These are phyloP conservation scores for Malurus melanocephalus DNA, from an alignment of 2,113 vertebrate species.

Conservation along the genomic window DNA sequence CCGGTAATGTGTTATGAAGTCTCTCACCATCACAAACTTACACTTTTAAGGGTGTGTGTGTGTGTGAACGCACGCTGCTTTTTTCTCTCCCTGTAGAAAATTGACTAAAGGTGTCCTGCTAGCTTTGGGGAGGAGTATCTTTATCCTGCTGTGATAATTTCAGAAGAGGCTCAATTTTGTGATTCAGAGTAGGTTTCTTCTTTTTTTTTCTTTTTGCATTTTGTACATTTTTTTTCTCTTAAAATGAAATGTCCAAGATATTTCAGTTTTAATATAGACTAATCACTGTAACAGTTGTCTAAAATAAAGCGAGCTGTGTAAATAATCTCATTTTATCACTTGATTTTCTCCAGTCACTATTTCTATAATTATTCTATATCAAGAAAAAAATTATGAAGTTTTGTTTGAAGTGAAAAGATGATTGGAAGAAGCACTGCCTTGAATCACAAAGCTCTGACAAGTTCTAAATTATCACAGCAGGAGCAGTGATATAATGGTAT, in stretches of 20 bases:
- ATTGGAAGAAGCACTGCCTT: neutral
- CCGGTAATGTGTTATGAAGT: constrained; percentile 39
- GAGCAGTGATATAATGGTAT: neutral
- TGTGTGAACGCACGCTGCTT: neutral
- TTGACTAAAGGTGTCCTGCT: neutral
- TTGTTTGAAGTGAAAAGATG: neutral
- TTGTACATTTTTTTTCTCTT: neutral
- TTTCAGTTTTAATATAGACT: neutral
- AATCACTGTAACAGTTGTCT: neutral
- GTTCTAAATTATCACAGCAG: constrained; percentile 18
- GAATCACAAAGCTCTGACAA: neutral
- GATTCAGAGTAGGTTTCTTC: neutral
- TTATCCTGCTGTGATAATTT: constrained; percentile 1
- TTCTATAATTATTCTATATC: neutral
- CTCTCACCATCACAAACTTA: constrained; percentile 17
- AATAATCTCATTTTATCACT: constrained; percentile 4
- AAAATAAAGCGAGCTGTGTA: neutral
- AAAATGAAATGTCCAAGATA: neutral
- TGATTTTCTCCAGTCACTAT: neutral
- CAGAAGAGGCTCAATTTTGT: neutral
- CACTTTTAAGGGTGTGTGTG: neutral
- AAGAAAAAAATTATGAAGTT: neutral
- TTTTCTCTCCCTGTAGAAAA: neutral
- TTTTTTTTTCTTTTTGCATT: neutral
- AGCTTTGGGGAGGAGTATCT: neutral